These are phyloP conservation scores for Ovis canadensis DNA, from an alignment of 2,113 vertebrate genomes.

Conservation along the genomic window DNA sequence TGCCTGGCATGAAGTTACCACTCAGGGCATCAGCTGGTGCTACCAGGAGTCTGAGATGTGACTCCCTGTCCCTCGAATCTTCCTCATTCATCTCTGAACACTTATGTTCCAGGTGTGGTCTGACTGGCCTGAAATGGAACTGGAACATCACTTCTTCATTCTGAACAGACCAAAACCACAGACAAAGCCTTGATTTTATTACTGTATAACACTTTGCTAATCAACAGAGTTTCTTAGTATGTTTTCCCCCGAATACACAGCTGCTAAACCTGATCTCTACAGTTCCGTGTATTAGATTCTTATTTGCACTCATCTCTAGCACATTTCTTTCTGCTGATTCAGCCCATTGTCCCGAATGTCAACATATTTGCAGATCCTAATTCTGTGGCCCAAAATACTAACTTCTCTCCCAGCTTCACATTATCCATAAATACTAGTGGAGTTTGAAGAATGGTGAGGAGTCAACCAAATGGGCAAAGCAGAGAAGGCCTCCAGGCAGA, in stretches of 20 bases:
- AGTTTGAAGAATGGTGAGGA: background rate
- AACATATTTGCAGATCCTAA: background rate
- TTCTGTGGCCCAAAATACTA: background rate
- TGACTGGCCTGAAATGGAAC: background rate
- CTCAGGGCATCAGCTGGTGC: background rate
- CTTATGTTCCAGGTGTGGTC: background rate
- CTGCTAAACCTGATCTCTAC: background rate
- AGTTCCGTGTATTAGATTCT: background rate
- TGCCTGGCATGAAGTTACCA: background rate
- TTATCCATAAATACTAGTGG: background rate
- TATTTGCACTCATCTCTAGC: background rate
- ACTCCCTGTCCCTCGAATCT: background rate
- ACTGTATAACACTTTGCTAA: background rate
- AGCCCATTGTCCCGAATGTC: background rate
- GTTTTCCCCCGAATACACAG: background rate
- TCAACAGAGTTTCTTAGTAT: background rate
- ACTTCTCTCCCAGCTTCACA: background rate
- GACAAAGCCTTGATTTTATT: background rate
- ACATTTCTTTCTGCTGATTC: background rate
- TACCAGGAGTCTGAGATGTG: background rate
- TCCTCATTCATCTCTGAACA: background rate
- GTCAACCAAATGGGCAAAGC: background rate
- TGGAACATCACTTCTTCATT: background rate
- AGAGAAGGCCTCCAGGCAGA: background rate
- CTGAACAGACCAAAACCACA: background rate